Evolutionary conservation across 2,113 vertebrate genomes (phyloP).

Genomic region (Octodon degus): DNA sequence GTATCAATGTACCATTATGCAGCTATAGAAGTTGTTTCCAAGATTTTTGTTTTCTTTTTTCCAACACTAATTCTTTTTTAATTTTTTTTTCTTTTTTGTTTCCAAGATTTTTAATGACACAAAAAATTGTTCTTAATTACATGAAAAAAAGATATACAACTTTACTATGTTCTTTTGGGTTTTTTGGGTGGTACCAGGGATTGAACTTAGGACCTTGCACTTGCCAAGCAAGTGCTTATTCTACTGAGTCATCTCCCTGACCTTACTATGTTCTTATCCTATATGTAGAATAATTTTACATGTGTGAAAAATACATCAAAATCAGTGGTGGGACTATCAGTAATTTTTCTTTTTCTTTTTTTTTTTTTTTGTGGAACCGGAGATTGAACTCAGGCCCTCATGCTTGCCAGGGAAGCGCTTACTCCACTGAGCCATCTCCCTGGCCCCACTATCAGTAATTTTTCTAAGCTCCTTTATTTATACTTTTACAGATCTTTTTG

Average conservation of each 20-base stretch:
- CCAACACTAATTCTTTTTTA: too few relatives aligned
- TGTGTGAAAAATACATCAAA: constrained; percentile 34
- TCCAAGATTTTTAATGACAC: constrained; percentile 42
- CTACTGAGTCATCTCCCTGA: too few relatives aligned
- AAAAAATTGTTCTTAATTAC: constrained; percentile 40
- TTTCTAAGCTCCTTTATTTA: constrained; percentile 28
- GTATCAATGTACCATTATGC: constrained; percentile 40
- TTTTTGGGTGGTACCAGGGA: too few relatives aligned
- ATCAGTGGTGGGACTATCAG: constrained; percentile 8
- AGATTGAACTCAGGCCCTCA: too few relatives aligned
- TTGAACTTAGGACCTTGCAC: too few relatives aligned
- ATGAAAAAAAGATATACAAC: constrained; percentile 37
- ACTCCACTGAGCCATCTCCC: too few relatives aligned
- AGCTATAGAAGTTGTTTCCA: constrained; percentile 11
- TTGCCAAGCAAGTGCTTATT: too few relatives aligned
- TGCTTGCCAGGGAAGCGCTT: too few relatives aligned
- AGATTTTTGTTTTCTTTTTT: too few relatives aligned
- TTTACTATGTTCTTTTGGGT: constrained; percentile 5
- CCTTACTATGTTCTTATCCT: background rate
- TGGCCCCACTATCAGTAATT: constrained; percentile 45
- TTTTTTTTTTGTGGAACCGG: too few relatives aligned
- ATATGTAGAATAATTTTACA: constrained; percentile 19
- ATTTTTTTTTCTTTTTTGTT: too few relatives aligned
- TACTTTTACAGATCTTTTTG: constrained; percentile 30
- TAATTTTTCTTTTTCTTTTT: constrained; percentile 58